These are phyloP conservation scores for Tethea ocularis DNA, from an alignment of 2,888 invertebrate genomes.

Conservation along the genomic window DNA sequence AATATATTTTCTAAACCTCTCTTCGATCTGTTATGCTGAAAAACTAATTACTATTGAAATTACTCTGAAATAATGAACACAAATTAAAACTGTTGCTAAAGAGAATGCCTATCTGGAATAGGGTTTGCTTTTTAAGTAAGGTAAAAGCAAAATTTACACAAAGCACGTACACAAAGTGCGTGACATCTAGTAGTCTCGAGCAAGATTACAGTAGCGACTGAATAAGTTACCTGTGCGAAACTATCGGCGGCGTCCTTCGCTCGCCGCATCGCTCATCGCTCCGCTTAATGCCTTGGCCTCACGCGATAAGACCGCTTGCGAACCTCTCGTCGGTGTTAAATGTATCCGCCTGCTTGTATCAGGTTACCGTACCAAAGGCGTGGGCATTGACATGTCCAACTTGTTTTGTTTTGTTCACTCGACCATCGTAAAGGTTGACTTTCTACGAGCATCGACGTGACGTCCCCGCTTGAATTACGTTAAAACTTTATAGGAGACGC, in stretches of 20 bases:
- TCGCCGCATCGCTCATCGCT: slow-evolving; percentile 56
- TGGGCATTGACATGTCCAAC: slow-evolving; percentile 82
- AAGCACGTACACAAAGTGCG: slow-evolving; percentile 57
- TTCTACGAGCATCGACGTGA: slow-evolving; percentile 78
- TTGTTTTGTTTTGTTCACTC: slow-evolving; percentile 80
- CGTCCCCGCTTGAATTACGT: slow-evolving; percentile 68
- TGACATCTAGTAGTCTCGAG: slow-evolving; percentile 66
- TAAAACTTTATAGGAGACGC: slow-evolving; percentile 62
- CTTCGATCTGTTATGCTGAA: too few relatives aligned
- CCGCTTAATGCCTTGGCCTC: slow-evolving; percentile 51
- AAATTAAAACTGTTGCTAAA: too few relatives aligned
- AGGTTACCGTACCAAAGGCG: slow-evolving; percentile 80
- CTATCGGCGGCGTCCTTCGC: slow-evolving; percentile 52
- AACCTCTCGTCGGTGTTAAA: slow-evolving; percentile 76
- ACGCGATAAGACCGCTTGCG: slow-evolving; percentile 57
- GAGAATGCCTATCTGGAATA: too few relatives aligned
- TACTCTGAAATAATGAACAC: too few relatives aligned
- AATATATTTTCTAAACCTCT: too few relatives aligned
- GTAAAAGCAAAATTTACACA: slow-evolving; percentile 32
- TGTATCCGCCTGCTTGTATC: slow-evolving; percentile 80
- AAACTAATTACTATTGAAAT: too few relatives aligned
- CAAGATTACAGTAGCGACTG: slow-evolving; percentile 55
- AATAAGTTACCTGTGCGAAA: slow-evolving; percentile 54
- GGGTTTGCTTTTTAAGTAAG: slow-evolving; percentile 21
- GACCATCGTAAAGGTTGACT: slow-evolving; percentile 77